Evolutionary conservation across 2,888 invertebrate genomes (phyloP).

Genomic region (Perizoma affinitatum): DNA sequence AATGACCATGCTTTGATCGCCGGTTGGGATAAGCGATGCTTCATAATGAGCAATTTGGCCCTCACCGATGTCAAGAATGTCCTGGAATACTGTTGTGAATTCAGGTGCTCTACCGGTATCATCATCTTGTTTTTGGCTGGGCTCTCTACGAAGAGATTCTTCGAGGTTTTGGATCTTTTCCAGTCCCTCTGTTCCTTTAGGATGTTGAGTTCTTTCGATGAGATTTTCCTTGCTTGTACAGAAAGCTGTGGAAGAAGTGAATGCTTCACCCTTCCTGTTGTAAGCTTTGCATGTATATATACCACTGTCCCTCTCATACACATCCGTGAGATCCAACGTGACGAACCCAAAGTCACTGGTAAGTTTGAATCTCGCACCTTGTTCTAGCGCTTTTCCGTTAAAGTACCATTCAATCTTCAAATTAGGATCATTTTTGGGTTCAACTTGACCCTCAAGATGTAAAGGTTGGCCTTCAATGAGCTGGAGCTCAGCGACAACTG

Average conservation of each 20-base stretch:
- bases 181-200: conserved; percentile 96
- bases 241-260: conserved; percentile 94
- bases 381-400: conserved; percentile 93
- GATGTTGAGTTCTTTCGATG: conserved; percentile 96
- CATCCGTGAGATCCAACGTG: conserved; percentile 95
- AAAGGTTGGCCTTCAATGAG: conserved; percentile 92
- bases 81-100: conserved; percentile 94
- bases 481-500: conserved; percentile 91
- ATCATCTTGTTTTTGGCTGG: conserved; percentile 86
- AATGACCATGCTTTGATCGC: conserved; percentile 96
- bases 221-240: conserved; percentile 92
- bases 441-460: conserved; percentile 97
- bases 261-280: conserved; percentile 95
- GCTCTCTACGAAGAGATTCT: conserved; percentile 91
- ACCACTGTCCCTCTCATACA: conserved; percentile 96
- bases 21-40: conserved; percentile 96
- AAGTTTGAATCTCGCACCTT: conserved; percentile 95
- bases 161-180: conserved; percentile 96
- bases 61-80: conserved; percentile 93
- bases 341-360: conserved; percentile 98
- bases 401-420: conserved; percentile 97
- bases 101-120: conserved; percentile 94
- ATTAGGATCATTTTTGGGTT: conserved; percentile 96
- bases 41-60: conserved; percentile 99
- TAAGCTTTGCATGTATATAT: conserved; percentile 96